phyloP scores from a whole-genome alignment of 2,797 vertebrate species.

The Saxicola maurus region DNA sequence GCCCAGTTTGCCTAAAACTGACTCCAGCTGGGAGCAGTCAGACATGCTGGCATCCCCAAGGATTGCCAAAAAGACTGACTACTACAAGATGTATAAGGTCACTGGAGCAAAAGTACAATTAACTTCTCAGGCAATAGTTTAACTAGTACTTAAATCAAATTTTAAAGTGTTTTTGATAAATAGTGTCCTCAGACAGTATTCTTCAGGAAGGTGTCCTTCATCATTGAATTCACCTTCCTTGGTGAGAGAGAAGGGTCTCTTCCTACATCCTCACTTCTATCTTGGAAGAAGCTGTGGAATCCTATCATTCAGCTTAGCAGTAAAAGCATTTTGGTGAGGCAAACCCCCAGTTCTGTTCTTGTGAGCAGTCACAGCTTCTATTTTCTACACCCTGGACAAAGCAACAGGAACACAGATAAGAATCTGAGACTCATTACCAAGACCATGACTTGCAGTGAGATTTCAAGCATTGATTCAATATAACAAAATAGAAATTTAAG shows the following conservation, averaged over 20 bases:
- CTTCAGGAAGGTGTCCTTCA: not conserved
- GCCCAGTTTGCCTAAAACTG: accelerated
- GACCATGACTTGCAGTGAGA: not conserved
- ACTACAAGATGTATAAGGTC: not conserved
- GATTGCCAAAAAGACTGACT: not conserved
- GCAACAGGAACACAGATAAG: not conserved
- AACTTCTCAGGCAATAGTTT: not conserved
- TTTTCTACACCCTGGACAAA: not conserved
- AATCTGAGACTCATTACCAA: not conserved
- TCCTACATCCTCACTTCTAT: not conserved
- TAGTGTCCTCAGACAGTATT: not conserved
- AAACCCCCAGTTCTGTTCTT: not conserved
- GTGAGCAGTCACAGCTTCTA: not conserved
- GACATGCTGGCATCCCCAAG: not conserved
- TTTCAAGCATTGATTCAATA: not conserved
- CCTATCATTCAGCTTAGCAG: not conserved
- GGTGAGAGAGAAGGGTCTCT: not conserved
- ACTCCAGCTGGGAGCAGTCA: not conserved
- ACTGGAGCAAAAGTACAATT: not conserved
- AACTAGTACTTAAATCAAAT: not conserved
- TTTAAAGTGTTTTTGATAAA: not conserved
- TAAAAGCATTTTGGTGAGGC: not conserved
- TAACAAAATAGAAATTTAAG: not conserved
- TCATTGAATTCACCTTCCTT: not conserved
- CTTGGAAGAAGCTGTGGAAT: not conserved